Conservation (phyloP, 2,797 vertebrate species). For the Chaunax sp. region DNA sequence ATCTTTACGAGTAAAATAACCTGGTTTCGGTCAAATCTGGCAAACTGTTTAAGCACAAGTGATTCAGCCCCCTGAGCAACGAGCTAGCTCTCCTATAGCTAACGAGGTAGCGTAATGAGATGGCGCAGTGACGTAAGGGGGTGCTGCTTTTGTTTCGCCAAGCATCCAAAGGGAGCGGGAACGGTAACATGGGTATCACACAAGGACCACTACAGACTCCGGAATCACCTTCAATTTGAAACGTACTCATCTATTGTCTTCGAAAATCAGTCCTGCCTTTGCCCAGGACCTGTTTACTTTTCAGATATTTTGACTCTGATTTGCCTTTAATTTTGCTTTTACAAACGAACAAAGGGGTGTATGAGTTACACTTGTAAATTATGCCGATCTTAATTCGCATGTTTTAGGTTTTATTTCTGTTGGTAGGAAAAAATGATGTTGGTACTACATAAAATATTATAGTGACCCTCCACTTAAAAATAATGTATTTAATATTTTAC, state of each 20-base stretch:
- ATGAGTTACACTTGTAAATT: neutral
- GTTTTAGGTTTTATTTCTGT: neutral
- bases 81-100: constrained; percentile 64
- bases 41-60: constrained; percentile 57
- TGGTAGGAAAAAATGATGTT: no score
- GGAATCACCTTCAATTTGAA: neutral
- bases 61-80: constrained; percentile 42
- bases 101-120: constrained; percentile 41
- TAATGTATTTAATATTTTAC: no score
- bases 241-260: neutral
- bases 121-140: constrained; percentile 49
- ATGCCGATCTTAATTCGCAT: neutral
- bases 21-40: constrained; percentile 78
- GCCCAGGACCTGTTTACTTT: neutral
- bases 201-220: fast-evolving
- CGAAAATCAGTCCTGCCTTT: constrained; percentile 11
- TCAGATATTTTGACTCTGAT: neutral
- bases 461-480: neutral
- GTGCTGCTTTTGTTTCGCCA: neutral
- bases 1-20: constrained; percentile 84
- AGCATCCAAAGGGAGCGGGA: constrained; percentile 15
- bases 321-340: neutral
- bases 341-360: neutral
- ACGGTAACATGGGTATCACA: fast-evolving
- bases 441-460: neutral